Evolutionary conservation across 30 jellyfish, hydroid and myxozoan species (phyloP), one percentile per base, ranked within the genome.

Genomic region (Hydractinia echinata): DNA sequence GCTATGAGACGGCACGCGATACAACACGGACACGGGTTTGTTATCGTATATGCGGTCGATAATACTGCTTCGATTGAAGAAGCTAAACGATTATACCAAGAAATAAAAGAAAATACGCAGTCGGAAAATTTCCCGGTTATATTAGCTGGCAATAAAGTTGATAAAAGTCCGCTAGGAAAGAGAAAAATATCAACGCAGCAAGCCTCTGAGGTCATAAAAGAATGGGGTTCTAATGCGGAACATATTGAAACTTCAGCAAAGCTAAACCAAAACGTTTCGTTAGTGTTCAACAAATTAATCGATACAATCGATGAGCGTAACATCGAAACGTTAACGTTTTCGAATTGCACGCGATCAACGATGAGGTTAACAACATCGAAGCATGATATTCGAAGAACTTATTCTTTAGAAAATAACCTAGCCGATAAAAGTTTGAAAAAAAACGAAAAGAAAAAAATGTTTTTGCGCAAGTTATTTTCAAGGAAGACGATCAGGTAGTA

Each of bases 1-100:
- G 99, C 99, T 15, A 93, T 93, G 99, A 53, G 99, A 19, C 86
- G 87, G 16, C 88, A 86, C 55, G 97, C 97, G 55, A 90, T 90
- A 51, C 83, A 83, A 53, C 84, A 90, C 55, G 97, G 95, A 44
- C 83, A 90, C 50, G 97, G 97, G 54, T 90, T 90, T 69, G 49
- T 78, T n/a, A 71, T 64, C 39, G 99, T 93, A 1, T 93, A 87
- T 74, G 91, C 99, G 5, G 83, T 88, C 20, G 99, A 93, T 82
- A 88, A 84, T 54, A 64, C 66, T 50, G n/a, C 55, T 4, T 93
- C 99, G 16, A 66, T 93, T 8, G 89, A 83, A 55, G 99, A 93
- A 72, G 99, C 94, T 53, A 93, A 84, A 66, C 54, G 99, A 79
- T 83, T 87, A 14, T 83, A 76, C 67, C 79, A 87, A 19, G 95